A percentile compares a stretch with the other conserved stretches of the same genome.
phyloP scores from a whole-genome alignment of 2,113 vertebrate species.

The Scomber colias region DNA sequence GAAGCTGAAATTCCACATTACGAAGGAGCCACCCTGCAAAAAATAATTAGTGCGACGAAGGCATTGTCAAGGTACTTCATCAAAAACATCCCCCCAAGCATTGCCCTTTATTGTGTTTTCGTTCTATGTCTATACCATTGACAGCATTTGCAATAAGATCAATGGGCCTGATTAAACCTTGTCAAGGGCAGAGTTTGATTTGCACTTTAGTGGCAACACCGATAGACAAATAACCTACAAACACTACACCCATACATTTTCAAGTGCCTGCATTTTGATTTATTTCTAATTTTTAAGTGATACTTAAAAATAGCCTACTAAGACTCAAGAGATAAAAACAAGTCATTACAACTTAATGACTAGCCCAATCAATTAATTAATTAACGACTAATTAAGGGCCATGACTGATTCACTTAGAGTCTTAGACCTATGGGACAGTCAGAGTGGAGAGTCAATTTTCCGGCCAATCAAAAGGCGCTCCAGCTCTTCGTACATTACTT shows the following conservation, averaged over 20 bases:
- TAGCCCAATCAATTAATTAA: slow-evolving; percentile 10
- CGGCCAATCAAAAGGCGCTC: background rate
- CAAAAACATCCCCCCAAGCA: no score
- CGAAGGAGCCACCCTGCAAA: slow-evolving; percentile 21
- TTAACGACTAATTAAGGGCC: background rate
- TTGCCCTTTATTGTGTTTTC: no score
- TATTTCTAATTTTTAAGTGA: background rate
- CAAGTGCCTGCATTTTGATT: background rate
- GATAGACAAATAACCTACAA: no score
- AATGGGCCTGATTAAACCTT: no score
- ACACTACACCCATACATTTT: background rate
- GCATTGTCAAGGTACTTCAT: slow-evolving; percentile 6
- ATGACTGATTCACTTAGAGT: slow-evolving; percentile 14
- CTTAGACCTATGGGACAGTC: background rate
- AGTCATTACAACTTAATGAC: background rate
- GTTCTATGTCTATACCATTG: no score
- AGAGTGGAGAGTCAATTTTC: background rate
- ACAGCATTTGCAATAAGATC: no score
- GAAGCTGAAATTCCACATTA: slow-evolving; percentile 33
- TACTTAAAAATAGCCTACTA: no score
- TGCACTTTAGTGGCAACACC: no score
- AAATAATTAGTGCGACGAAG: slow-evolving; percentile 15
- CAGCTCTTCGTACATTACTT: slow-evolving; percentile 36
- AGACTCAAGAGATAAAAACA: background rate
- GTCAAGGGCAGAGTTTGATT: no score